phyloP scores from a whole-genome alignment of 2,113 vertebrate species.

The Microcebus tavaratra region DNA sequence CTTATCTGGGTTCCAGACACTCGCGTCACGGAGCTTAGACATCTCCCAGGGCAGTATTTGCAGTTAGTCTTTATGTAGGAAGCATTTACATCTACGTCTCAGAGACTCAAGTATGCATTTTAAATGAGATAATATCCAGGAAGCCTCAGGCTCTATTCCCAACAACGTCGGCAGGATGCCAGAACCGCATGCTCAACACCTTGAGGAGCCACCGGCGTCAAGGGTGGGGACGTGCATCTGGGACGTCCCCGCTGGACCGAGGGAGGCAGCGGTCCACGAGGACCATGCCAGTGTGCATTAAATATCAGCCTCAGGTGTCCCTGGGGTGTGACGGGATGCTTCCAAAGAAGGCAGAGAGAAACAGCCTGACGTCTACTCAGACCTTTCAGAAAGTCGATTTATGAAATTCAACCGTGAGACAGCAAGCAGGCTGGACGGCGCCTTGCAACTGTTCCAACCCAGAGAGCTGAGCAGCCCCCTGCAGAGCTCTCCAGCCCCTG shows the following conservation, averaged over 20 bases:
- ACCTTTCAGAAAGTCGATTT: fast-evolving
- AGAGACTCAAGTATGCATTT: neutral
- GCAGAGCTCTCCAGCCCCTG: too few relatives aligned
- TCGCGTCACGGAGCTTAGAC: neutral
- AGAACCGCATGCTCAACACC: fast-evolving
- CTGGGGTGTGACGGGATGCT: neutral
- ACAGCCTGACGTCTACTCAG: fast-evolving
- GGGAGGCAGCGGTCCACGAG: fast-evolving
- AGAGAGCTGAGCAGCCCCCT: fast-evolving
- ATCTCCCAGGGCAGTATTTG: neutral
- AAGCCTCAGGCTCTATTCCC: neutral
- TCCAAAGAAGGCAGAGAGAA: neutral
- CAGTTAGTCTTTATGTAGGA: neutral
- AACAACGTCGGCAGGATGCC: fast-evolving
- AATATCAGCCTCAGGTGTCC: neutral
- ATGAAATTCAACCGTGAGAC: too few relatives aligned
- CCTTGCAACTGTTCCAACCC: too few relatives aligned
- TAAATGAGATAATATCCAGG: neutral
- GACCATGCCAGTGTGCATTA: fast-evolving
- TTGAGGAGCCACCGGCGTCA: fast-evolving
- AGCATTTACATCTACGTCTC: neutral
- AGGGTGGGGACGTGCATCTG: fast-evolving
- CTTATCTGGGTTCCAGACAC: too few relatives aligned
- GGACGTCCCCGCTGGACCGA: fast-evolving
- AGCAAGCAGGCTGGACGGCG: neutral